Evolutionary conservation across 2,888 invertebrate species (phyloP), one percentile per base, ranked within the genome.

Genomic region (Lamellibrachia satsuma): DNA sequence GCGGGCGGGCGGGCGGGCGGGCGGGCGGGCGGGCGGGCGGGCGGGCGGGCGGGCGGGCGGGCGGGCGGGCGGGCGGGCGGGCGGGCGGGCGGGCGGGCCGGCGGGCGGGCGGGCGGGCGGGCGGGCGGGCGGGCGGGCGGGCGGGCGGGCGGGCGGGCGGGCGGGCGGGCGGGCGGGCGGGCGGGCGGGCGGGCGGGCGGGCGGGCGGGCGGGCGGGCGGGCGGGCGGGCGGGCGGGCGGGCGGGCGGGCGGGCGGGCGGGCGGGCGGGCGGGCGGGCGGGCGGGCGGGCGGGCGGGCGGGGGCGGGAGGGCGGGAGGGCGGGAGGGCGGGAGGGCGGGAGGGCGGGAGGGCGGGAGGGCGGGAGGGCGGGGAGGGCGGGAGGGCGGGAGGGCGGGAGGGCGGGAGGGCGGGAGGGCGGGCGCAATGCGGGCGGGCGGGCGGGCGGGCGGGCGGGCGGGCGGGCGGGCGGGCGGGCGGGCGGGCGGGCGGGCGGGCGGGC

Each of bases 131-230:
- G 51, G 91, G 9, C 51, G 75, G 75, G 57, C 90, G 39, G 92
- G 52, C 75, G 51, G 55, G n/a, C 7, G n/a, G 90, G 90, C 52
- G 15, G 27, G 52, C 52, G 55, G 9, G 7, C 9, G 55, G 55
- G 9, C 7, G 55, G 7, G n/a, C 90, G 92, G 52, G 90, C 39
- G 52, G 55, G 52, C 55, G 39, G 90, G n/a, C 52, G 52, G 92
- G 52, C 55, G 90, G 90, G 52, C 11, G 92, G 90, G 9, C 1
- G 9, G 90, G 9, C 55, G 52, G 92, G 52, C 55, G 52, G n/a
- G 11, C 57, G 92, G 92, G 27, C 90, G 57, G 90, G n/a, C 90
- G 90, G 51, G n/a, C 52, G 90, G 52, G 27, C 90, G 92, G 3
- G 90, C 27, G 92, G 90, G 39, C 57, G 51, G n/a, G 55, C 90